Evolutionary conservation across 2,797 vertebrate genomes (phyloP).

Genomic region (Schizopygopsis malacanthus): DNA sequence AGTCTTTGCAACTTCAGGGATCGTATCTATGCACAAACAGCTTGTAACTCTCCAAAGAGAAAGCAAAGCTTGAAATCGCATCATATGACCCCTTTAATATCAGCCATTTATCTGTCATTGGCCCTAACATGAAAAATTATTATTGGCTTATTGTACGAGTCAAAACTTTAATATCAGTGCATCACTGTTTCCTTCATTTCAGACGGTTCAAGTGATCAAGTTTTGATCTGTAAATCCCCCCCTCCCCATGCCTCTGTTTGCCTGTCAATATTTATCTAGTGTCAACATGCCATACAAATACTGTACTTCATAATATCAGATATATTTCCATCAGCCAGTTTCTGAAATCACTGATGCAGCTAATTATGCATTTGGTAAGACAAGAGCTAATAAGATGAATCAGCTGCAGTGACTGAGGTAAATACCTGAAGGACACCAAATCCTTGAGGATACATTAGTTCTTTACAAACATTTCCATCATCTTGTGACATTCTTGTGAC

Average conservation of each 20-base stretch:
- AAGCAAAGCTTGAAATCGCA: no score
- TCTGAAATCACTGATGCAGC: conserved; percentile 39
- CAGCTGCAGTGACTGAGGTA: conserved; percentile 35
- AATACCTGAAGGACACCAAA: conserved; percentile 50
- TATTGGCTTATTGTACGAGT: neutral
- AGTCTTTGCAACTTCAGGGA: no score
- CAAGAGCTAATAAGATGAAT: conserved; percentile 47
- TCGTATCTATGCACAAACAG: no score
- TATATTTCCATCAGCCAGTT: conserved; percentile 16
- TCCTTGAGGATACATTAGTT: conserved; percentile 52
- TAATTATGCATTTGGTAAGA: conserved; percentile 48
- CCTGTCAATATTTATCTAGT: conserved; percentile 17
- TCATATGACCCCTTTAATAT: neutral
- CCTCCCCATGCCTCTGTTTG: neutral
- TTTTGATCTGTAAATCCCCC: neutral
- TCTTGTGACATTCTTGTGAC: conserved; percentile 47
- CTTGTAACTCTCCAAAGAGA: no score
- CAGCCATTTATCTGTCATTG: neutral
- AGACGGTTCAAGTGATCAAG: neutral
- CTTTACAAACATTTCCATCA: conserved; percentile 50
- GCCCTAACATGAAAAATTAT: neutral
- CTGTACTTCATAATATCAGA: conserved; percentile 5
- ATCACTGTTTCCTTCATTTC: neutral
- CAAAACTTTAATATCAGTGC: neutral
- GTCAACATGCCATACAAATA: conserved; percentile 2